Evolutionary conservation across 2,797 vertebrate genomes (phyloP), one percentile per base, ranked within the genome.

Genomic region (Pogoniulus pusillus): DNA sequence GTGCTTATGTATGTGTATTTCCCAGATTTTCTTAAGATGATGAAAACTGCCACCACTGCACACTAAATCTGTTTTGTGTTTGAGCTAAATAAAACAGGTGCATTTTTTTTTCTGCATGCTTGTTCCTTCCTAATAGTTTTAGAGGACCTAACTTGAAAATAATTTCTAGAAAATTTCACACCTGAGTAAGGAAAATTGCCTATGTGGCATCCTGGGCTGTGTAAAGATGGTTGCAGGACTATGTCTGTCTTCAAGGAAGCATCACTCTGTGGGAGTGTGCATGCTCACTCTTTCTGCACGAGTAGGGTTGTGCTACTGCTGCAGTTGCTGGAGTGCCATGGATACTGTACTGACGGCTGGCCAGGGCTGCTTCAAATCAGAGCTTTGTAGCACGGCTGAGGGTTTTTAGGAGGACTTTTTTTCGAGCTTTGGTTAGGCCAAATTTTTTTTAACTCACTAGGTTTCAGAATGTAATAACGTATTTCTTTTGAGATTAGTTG

Each of bases 171-270:
- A 63, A 72, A 29, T 53, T 16, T 47, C 89, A 11, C 4, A 39
- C 12, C 11, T 9, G 9, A n/a, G 10, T 64, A 51, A 73, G 22
- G 9, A 78, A 35, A 4, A 0, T 20, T 65, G 5, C 29, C 23
- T 45, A 20, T 34, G 26, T 74, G 34, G 23, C 32, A 62, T 55
- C 7, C 10, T 34, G 43, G 3, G 5, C 47, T 69, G 75, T 55
- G 53, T 16, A 35, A 85, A 47, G 13, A 19, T 8, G 7, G 27
- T 26, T 54, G n/a, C 74, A 69, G 53, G 18, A 16, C 66, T 35
- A 1, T 5, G 6, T 66, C 30, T 62, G 0, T 49, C 14, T 43
- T 45, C 16, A 30, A 26, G 72, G n/a, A 4, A 1, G 0, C 0
- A 0, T 27, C 30, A 43, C 47, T 81, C 34, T 43, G 17, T 15